Conservation (phyloP, 2,797 vertebrate species). For the Saguinus oedipus region DNA sequence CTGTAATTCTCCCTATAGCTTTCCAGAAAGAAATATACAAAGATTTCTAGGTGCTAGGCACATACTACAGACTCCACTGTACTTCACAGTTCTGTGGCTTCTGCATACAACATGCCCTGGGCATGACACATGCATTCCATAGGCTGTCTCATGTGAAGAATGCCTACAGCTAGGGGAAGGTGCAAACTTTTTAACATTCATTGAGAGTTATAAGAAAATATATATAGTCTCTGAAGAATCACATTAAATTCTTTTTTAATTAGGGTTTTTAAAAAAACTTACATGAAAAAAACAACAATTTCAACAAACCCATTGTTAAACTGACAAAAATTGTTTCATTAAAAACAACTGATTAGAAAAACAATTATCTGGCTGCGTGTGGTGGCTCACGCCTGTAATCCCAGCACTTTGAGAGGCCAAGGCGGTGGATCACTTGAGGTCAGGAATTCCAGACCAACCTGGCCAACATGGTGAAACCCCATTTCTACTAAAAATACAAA, state of each 20-base stretch:
- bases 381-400: background rate
- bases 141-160: fast-evolving
- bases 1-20: background rate
- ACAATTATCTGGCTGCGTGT: background rate
- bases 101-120: background rate
- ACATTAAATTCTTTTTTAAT: background rate
- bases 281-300: background rate
- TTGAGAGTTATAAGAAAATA: background rate
- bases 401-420: background rate
- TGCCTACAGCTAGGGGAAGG: background rate
- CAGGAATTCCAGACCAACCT: background rate
- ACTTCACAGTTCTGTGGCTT: background rate
- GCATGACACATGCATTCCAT: background rate
- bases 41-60: background rate
- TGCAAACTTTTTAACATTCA: background rate
- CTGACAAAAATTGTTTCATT: background rate
- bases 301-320: background rate
- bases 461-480: background rate
- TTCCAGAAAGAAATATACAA: background rate
- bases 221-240: background rate
- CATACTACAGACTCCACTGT: background rate
- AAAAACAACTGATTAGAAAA: background rate
- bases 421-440: background rate
- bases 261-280: background rate
- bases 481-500: background rate